These are phyloP conservation scores for Rhimphoctona megacephalus DNA, from an alignment of 2,888 invertebrate genomes.

Conservation along the genomic window DNA sequence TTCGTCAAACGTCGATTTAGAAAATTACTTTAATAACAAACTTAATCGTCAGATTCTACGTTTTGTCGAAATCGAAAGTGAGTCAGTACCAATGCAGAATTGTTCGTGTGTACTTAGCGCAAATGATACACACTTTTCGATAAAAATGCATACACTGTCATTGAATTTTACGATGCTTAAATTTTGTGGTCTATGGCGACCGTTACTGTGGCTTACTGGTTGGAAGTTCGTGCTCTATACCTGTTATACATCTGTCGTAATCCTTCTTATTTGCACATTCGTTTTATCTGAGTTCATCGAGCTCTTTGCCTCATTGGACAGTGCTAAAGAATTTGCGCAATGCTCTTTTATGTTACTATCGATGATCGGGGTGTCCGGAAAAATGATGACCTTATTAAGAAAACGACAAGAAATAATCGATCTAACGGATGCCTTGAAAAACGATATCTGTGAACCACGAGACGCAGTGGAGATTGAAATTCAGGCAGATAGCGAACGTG, in stretches of 20 bases:
- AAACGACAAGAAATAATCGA: constrained; percentile 57
- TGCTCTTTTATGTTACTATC: constrained; percentile 63
- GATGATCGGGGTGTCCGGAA: constrained; percentile 59
- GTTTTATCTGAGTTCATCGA: constrained; percentile 64
- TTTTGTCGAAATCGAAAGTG: not conserved
- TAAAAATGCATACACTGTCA: constrained; percentile 52
- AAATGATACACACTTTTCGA: not conserved
- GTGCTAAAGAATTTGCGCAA: constrained; percentile 58
- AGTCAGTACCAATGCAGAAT: not conserved
- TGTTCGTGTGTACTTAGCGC: no score
- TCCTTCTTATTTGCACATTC: constrained; percentile 52
- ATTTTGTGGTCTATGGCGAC: constrained; percentile 61
- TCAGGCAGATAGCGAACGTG: constrained; percentile 19
- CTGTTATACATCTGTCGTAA: constrained; percentile 52
- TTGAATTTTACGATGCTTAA: constrained; percentile 61
- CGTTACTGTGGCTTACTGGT: constrained; percentile 52
- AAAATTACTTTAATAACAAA: not conserved
- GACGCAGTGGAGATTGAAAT: constrained; percentile 28
- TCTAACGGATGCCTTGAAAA: constrained; percentile 28
- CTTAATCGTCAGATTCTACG: not conserved
- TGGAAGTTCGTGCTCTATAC: constrained; percentile 65
- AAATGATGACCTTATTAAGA: constrained; percentile 55
- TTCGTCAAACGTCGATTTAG: not conserved
- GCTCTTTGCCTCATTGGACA: constrained; percentile 52
- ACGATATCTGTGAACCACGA: constrained; percentile 25